phyloP scores from a whole-genome alignment of 2,888 invertebrate genomes.

The Erebia epiphron region DNA sequence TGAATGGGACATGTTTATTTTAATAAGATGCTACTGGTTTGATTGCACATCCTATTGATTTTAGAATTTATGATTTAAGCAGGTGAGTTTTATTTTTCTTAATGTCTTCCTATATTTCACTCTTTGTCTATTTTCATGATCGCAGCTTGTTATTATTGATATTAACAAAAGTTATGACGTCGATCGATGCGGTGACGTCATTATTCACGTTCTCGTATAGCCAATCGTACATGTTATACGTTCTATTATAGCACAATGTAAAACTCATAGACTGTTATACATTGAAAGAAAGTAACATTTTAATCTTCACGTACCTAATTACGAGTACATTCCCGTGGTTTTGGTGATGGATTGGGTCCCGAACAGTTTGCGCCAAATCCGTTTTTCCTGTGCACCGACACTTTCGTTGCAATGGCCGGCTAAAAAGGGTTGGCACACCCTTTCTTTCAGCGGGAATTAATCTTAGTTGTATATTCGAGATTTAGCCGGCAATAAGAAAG shows the following conservation, averaged over 20 bases:
- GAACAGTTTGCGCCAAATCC: constrained; percentile 28
- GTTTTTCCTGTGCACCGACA: constrained; percentile 33
- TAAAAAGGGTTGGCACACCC: constrained; percentile 69
- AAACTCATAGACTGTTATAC: too few relatives aligned
- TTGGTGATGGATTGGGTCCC: constrained; percentile 28
- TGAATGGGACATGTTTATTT: constrained; percentile 5
- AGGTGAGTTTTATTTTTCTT: too few relatives aligned
- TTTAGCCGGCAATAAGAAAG: constrained; percentile 82
- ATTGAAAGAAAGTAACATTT: background rate
- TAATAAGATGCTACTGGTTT: background rate
- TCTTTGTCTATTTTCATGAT: too few relatives aligned
- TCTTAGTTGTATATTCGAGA: constrained; percentile 82
- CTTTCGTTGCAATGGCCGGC: constrained; percentile 35
- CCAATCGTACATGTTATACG: constrained; percentile 19
- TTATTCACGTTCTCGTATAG: constrained; percentile 12
- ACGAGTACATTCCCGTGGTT: background rate
- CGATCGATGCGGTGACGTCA: constrained; percentile 16
- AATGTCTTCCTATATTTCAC: too few relatives aligned
- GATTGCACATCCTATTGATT: background rate
- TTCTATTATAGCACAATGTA: too few relatives aligned
- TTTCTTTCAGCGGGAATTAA: constrained; percentile 80
- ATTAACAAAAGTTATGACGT: constrained; percentile 17
- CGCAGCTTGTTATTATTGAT: background rate
- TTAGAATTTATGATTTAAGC: background rate
- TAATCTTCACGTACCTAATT: background rate